Conservation (phyloP, 2,113 vertebrate species). For the Hiodon tergisus region DNA sequence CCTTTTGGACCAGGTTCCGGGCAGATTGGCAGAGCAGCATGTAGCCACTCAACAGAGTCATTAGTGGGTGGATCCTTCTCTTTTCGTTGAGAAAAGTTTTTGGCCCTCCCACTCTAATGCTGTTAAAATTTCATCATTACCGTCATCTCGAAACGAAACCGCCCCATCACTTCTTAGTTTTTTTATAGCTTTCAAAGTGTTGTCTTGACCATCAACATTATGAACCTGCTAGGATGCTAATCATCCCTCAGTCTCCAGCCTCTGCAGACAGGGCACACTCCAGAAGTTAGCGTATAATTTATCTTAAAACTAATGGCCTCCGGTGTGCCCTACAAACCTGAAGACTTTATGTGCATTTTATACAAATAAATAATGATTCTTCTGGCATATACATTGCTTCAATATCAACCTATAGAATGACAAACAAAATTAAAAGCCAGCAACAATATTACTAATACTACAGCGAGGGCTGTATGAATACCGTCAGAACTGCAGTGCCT, state of each 20-base stretch:
- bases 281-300: not conserved
- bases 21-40: slow-evolving; percentile 69
- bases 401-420: too few relatives aligned
- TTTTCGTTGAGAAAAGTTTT: slow-evolving; percentile 46
- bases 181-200: not conserved
- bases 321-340: not conserved
- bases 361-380: too few relatives aligned
- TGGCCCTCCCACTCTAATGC: slow-evolving; percentile 48
- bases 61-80: slow-evolving; percentile 44
- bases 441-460: too few relatives aligned
- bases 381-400: too few relatives aligned
- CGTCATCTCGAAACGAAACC: slow-evolving; percentile 7
- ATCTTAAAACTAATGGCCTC: not conserved
- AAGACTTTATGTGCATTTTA: not conserved
- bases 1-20: slow-evolving; percentile 54
- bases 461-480: too few relatives aligned
- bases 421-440: too few relatives aligned
- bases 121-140: slow-evolving; percentile 14
- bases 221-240: slow-evolving; percentile 6
- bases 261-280: not conserved
- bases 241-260: slow-evolving; percentile 4
- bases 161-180: not conserved
- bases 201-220: slow-evolving; percentile 1
- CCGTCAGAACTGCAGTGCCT: too few relatives aligned
- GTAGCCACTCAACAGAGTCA: slow-evolving; percentile 57